Evolutionary conservation across 2,888 invertebrate genomes (phyloP).

Genomic region (Ischnus inquisitorius): DNA sequence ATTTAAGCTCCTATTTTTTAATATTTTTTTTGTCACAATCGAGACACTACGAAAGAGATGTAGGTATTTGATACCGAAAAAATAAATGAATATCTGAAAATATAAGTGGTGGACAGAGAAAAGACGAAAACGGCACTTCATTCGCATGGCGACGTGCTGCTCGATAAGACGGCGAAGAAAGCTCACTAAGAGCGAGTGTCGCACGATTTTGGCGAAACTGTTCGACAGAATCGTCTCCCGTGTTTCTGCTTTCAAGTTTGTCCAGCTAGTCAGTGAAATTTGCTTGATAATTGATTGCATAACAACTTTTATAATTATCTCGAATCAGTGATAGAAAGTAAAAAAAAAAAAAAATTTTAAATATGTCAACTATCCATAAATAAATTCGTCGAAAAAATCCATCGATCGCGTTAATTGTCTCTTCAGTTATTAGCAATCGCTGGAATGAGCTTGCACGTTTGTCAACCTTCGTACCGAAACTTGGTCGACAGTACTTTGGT

Average conservation of each 20-base stretch:
- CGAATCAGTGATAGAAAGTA: not conserved
- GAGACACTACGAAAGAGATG: not conserved
- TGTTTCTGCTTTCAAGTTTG: slow-evolving; percentile 64
- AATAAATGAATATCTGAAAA: not conserved
- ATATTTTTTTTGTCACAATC: not conserved
- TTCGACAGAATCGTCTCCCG: slow-evolving; percentile 61
- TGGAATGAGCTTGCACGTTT: slow-evolving; percentile 69
- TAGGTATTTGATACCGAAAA: slow-evolving; percentile 5
- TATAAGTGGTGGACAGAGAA: no score
- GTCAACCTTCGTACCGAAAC: slow-evolving; percentile 60
- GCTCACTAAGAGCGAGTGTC: slow-evolving; percentile 47
- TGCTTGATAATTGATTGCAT: not conserved
- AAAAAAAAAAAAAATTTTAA: slow-evolving; percentile 12
- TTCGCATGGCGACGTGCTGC: slow-evolving; percentile 52
- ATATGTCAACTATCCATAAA: not conserved
- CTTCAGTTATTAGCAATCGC: slow-evolving; percentile 65
- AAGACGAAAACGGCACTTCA: not conserved
- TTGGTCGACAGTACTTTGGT: slow-evolving; percentile 66
- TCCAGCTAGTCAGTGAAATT: slow-evolving; percentile 66
- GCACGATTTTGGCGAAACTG: slow-evolving; percentile 42
- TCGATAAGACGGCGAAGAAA: slow-evolving; percentile 36
- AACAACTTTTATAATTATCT: not conserved
- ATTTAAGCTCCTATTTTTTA: slow-evolving; percentile 47
- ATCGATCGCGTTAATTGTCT: slow-evolving; percentile 2
- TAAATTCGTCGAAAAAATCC: not conserved